phyloP scores from a whole-genome alignment of 2,888 invertebrate species.

The Heliconius sara region DNA sequence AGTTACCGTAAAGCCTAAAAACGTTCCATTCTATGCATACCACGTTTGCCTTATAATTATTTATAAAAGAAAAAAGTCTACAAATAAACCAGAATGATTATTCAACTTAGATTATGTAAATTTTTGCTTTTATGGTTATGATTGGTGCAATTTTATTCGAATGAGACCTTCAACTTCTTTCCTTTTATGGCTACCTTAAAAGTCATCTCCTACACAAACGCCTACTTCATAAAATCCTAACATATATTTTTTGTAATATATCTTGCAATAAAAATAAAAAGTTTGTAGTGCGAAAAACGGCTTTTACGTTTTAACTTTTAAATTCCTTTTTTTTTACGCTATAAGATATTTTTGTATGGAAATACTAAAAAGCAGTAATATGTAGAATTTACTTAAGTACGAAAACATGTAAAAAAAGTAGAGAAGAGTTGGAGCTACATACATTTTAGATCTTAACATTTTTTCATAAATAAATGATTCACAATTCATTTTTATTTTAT shows the following conservation, averaged over 20 bases:
- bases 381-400: too few species aligned
- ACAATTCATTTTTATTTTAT: not conserved
- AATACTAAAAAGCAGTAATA: too few species aligned
- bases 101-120: not conserved
- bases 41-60: not conserved
- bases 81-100: not conserved
- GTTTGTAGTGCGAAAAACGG: not conserved
- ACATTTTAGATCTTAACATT: too few species aligned
- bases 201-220: constrained; percentile 31
- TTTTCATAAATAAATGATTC: too few species aligned
- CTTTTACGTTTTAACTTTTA: too few species aligned
- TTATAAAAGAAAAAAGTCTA: not conserved
- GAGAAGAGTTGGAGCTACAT: too few species aligned
- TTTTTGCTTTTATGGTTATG: constrained; percentile 13
- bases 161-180: constrained; percentile 20
- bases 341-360: too few species aligned
- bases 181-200: constrained; percentile 26
- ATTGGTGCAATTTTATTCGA: constrained; percentile 25
- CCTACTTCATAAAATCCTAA: constrained; percentile 15
- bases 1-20: constrained; percentile 30
- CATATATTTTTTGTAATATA: not conserved
- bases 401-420: too few species aligned
- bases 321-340: too few species aligned
- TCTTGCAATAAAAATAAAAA: not conserved
- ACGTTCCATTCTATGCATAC: constrained; percentile 60